phyloP scores from a whole-genome alignment of 2,888 invertebrate species.

The Saturnia pavonia region DNA sequence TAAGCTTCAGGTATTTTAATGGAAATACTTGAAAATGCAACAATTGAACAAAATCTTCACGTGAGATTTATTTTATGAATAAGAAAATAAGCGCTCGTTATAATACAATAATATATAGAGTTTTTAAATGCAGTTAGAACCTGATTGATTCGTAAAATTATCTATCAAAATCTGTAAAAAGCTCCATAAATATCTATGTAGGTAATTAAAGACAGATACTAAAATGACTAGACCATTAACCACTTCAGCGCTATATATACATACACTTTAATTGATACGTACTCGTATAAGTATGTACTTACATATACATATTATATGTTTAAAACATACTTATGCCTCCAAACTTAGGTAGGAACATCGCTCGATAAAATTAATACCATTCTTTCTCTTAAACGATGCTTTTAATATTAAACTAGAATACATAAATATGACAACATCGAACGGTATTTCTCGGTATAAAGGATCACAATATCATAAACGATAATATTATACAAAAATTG shows the following conservation, averaged over 20 bases:
- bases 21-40: neutral
- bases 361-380: neutral
- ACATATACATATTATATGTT: too few relatives aligned
- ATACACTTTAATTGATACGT: too few relatives aligned
- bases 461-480: too few relatives aligned
- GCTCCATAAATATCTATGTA: neutral
- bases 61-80: neutral
- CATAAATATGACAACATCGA: too few relatives aligned
- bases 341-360: too few relatives aligned
- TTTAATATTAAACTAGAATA: neutral
- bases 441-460: too few relatives aligned
- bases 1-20: neutral
- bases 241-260: too few relatives aligned
- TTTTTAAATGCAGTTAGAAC: neutral
- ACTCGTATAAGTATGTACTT: too few relatives aligned
- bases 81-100: neutral
- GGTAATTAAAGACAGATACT: too few relatives aligned
- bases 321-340: neutral
- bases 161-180: neutral
- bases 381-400: neutral
- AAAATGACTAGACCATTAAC: too few relatives aligned
- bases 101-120: neutral
- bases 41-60: neutral
- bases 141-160: too few relatives aligned
- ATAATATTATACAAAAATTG: neutral